Evolutionary conservation across 2,888 invertebrate genomes (phyloP).

Genomic region (Pseudoips prasinana): DNA sequence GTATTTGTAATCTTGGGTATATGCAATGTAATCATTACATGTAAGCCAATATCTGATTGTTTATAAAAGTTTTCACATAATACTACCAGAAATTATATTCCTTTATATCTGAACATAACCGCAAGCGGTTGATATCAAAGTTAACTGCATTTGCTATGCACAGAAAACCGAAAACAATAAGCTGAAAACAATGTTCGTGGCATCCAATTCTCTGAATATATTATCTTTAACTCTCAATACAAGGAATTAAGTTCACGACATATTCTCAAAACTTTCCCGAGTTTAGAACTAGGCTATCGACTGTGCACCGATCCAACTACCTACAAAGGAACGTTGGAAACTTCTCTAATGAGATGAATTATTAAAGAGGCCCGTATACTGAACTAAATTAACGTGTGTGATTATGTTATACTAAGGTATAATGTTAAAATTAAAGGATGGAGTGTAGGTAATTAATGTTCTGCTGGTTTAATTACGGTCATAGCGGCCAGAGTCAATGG

Average conservation of each 20-base stretch:
- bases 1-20: too few species aligned
- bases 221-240: constrained; percentile 51
- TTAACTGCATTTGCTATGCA: too few species aligned
- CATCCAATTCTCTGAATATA: constrained; percentile 38
- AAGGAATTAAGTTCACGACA: constrained; percentile 52
- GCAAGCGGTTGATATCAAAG: too few species aligned
- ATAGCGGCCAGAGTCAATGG: too few species aligned
- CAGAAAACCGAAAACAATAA: too few species aligned
- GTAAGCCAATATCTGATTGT: too few species aligned
- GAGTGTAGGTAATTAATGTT: not conserved
- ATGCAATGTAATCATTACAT: too few species aligned
- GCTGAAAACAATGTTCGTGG: constrained; percentile 25
- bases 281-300: constrained; percentile 69
- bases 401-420: constrained; percentile 13
- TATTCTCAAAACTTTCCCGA: constrained; percentile 58
- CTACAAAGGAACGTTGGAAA: constrained; percentile 66
- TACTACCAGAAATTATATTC: too few species aligned
- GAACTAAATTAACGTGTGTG: constrained; percentile 32
- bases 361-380: constrained; percentile 61
- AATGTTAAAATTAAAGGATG: not conserved
- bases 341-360: constrained; percentile 78
- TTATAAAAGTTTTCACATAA: too few species aligned
- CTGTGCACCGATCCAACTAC: constrained; percentile 55
- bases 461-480: too few species aligned
- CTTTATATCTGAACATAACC: too few species aligned